Evolutionary conservation across 2,888 invertebrate genomes (phyloP).

Genomic region (Pecten maximus): DNA sequence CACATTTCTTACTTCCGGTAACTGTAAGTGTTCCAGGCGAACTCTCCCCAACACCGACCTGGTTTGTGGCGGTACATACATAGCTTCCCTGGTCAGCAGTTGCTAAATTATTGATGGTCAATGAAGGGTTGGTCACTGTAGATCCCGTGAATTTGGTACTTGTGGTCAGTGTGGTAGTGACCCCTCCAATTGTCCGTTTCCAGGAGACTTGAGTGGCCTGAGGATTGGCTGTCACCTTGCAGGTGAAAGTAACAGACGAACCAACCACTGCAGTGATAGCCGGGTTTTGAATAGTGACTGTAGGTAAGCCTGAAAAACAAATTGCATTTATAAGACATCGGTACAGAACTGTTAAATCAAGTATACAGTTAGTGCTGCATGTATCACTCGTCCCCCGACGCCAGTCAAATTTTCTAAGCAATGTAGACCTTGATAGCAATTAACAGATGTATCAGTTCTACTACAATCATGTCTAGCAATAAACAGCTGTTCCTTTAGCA

Average conservation of each 20-base stretch:
- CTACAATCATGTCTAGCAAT: no score
- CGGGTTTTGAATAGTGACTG: neutral
- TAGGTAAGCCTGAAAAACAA: neutral
- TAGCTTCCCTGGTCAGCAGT: neutral
- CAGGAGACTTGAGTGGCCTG: neutral
- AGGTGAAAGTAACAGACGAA: neutral
- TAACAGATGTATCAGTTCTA: no score
- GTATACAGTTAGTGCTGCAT: no score
- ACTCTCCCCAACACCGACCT: neutral
- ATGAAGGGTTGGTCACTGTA: neutral
- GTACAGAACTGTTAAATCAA: no score
- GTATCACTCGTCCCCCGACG: no score
- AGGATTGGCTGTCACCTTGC: neutral
- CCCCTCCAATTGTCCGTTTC: neutral
- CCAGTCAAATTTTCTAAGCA: no score
- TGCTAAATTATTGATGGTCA: neutral
- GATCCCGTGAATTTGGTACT: neutral
- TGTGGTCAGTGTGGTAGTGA: neutral
- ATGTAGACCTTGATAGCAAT: no score
- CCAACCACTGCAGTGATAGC: neutral
- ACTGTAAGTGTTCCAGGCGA: neutral
- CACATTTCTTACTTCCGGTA: neutral
- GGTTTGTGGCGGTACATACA: neutral
- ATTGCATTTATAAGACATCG: neutral
- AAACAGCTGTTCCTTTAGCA: no score